Base-by-base conservation (phyloP, 2,888 invertebrate species). In the Calliopum simillimum region DNA sequence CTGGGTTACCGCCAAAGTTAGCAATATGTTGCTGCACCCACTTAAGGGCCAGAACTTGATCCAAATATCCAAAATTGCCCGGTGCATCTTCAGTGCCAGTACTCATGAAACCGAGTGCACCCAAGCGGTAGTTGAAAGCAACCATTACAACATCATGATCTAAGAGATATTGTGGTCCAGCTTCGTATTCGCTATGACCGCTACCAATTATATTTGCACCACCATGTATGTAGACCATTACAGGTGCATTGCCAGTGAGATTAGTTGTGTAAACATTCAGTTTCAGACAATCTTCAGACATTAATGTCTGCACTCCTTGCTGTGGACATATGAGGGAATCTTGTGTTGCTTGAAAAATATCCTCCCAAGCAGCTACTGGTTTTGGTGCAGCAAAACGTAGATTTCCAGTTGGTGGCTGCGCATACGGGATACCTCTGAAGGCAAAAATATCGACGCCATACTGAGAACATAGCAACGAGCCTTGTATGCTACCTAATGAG, bases 1-100 rank as follows among this genome's bases (percentile, higher is more conserved):
- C 80, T 0, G 90, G 89, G 82, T 92, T 88, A 1, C 92, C 93
- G 0, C 92, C 92, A 77, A 92, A 93, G 0, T 87, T 79, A 0
- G 82, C 86, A 61, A 92, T 91, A 79, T 92, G 90, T 13, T 88
- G 81, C 73, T 88, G 87, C 0, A 92, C 87, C 92, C 92, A 92
- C 75, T 88, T 86, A 49, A 92, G 80, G 0, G 89, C 91, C 25
- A 86, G 82, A 0, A 92, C 90, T 83, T 93, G 92, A 80, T 93
- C 92, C 77, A 91, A 90, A 71, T 90, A 85, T 0, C 90, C 92
- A 71, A 88, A 88, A 80, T 93, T 93, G 4, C 92, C 92, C 0
- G 91, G 89, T 0, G 90, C 89, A 47, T 88, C 84, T 55, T 88
- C 84, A 66, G 90, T 90, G 0, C 89, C 90, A 0, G 90, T 90